Evolutionary conservation across 2,113 vertebrate species (phyloP).

Genomic region (Tamias sibiricus): DNA sequence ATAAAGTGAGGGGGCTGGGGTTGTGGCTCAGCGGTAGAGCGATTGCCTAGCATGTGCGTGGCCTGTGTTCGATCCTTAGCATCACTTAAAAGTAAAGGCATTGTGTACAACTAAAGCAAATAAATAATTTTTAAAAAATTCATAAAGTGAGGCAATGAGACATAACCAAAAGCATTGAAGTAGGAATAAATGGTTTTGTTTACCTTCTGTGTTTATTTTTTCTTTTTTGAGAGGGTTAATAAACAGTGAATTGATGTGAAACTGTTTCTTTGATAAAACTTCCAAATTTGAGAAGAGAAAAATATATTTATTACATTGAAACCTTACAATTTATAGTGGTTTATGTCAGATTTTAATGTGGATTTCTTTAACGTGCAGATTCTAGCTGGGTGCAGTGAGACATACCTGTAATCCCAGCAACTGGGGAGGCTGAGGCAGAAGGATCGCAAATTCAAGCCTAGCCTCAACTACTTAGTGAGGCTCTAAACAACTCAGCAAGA

Average conservation of each 20-base stretch:
- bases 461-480: too few relatives aligned
- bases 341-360: slow-evolving; percentile 11
- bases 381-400: background rate
- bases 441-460: background rate
- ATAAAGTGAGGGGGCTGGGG: too few relatives aligned
- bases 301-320: background rate
- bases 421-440: background rate
- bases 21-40: too few relatives aligned
- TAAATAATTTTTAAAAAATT: too few relatives aligned
- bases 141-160: background rate
- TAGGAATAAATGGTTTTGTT: background rate
- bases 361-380: slow-evolving; percentile 14
- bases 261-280: background rate
- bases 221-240: background rate
- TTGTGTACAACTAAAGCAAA: too few relatives aligned
- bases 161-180: background rate
- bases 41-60: too few relatives aligned
- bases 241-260: background rate
- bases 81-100: too few relatives aligned
- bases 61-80: too few relatives aligned
- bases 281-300: slow-evolving; percentile 20
- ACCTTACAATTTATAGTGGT: background rate
- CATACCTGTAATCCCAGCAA: background rate
- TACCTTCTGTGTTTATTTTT: background rate
- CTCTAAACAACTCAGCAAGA: background rate